Base-by-base conservation (phyloP, 1,140 invertebrate genomes). In the Ruditapes philippinarum region DNA sequence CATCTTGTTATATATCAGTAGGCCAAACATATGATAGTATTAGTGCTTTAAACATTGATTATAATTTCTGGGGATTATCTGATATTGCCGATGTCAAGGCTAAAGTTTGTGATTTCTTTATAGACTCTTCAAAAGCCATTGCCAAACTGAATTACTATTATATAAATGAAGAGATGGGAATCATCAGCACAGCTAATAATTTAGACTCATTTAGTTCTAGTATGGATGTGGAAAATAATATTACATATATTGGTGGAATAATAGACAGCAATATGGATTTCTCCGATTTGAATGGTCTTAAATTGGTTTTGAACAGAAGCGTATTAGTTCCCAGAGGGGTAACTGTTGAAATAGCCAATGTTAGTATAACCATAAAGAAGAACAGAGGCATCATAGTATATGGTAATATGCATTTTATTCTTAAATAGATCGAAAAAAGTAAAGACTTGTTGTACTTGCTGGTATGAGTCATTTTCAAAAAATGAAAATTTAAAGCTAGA, bases 61-160 rank as follows among this genome's bases (percentile, higher is more conserved):
- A 51, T 12, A 79, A 79, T 57, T 79, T 31, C 49, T 79, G 76
- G 76, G 76, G 51, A 36, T 33, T 49, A 36, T 14, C 42, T 31
- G 76, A 79, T 33, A 79, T 54, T 25, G 1, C 22, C 9, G n/a
- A 2, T 7, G 49, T 79, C 33, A 79, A 79, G 57, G 42, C 76
- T 0, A 79, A 79, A 79, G 49, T 79, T 17, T 79, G 76, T 79
- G 76, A 79, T 54, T 79, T 79, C 51, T 79, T 79, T 54, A 9
- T 57, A 22, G 49, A 79, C 51, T 79, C 76, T 7, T n/a, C 42
- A 14, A 79, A 49, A 31, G 22, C 76, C 11, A 12, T 79, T 28
- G 51, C 33, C 33, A 28, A 49, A 22, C 3, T 79, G 33, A 57
- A 49, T 22, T 4, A 5, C 11, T 54, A 51, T 31, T 79, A 31